These are phyloP conservation scores for Dromococcyx pavoninus DNA, from an alignment of 2,797 vertebrate genomes.

Conservation along the genomic window DNA sequence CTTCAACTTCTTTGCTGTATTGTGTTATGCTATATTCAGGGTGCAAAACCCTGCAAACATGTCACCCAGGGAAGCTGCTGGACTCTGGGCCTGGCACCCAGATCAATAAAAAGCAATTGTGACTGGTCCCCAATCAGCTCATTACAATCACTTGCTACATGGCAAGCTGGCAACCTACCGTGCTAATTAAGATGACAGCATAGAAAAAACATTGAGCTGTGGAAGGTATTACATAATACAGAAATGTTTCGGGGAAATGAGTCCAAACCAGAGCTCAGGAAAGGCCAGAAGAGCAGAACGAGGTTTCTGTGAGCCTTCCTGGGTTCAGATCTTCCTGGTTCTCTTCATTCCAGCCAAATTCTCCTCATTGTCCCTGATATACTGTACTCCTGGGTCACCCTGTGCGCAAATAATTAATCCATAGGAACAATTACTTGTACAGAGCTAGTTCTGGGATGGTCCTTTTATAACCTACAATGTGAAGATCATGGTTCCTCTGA, in stretches of 20 bases:
- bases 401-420: background rate
- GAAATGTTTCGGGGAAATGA: background rate
- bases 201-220: background rate
- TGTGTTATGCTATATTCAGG: background rate
- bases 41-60: background rate
- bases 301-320: background rate
- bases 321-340: background rate
- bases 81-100: background rate
- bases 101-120: background rate
- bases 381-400: background rate
- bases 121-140: background rate
- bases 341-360: background rate
- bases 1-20: background rate
- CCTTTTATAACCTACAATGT: background rate
- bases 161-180: background rate
- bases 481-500: background rate
- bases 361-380: background rate
- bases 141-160: background rate
- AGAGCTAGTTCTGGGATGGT: background rate
- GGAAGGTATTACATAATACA: background rate
- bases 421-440: background rate
- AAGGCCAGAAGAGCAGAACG: background rate
- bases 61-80: background rate
- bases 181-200: background rate
- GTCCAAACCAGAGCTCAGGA: background rate